phyloP scores from a whole-genome alignment of 2,113 vertebrate genomes.

The Charadrius vociferus region DNA sequence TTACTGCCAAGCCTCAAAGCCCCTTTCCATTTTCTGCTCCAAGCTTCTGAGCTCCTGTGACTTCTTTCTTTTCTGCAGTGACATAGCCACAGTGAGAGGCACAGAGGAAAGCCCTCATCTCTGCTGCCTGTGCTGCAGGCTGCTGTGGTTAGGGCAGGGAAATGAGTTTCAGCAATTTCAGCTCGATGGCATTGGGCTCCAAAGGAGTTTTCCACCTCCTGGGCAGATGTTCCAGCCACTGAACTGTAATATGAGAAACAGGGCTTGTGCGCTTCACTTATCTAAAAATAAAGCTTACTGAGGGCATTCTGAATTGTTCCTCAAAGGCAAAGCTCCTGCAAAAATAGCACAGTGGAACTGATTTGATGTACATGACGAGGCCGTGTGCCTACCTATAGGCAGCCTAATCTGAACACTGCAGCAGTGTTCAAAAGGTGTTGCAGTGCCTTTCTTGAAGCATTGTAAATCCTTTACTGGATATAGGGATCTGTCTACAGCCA shows the following conservation, averaged over 20 bases:
- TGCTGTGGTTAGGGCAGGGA: not conserved
- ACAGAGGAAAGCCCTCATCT: not conserved
- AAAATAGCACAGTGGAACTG: not conserved
- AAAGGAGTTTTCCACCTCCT: conserved; percentile 12
- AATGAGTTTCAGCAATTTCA: not conserved
- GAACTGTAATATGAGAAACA: not conserved
- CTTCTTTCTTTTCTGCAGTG: not conserved
- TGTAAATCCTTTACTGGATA: not conserved
- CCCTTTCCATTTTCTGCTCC: not conserved
- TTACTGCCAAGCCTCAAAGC: not conserved
- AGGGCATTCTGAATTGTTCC: not conserved
- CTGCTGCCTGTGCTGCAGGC: not conserved
- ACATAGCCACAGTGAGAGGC: not conserved
- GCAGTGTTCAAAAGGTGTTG: not conserved
- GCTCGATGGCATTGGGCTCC: not conserved
- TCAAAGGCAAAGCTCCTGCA: not conserved
- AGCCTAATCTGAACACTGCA: not conserved
- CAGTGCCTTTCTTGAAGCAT: not conserved
- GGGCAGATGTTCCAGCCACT: conserved; percentile 9
- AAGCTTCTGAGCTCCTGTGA: not conserved
- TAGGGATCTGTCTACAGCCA: not conserved
- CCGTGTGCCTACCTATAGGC: not conserved
- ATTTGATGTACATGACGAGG: not conserved
- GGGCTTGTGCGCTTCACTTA: not conserved
- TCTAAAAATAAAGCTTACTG: conserved; percentile 23